Evolutionary conservation across 2,888 invertebrate genomes (phyloP), one percentile per base, ranked within the genome.

Genomic region (Gastrophysa polygoni): DNA sequence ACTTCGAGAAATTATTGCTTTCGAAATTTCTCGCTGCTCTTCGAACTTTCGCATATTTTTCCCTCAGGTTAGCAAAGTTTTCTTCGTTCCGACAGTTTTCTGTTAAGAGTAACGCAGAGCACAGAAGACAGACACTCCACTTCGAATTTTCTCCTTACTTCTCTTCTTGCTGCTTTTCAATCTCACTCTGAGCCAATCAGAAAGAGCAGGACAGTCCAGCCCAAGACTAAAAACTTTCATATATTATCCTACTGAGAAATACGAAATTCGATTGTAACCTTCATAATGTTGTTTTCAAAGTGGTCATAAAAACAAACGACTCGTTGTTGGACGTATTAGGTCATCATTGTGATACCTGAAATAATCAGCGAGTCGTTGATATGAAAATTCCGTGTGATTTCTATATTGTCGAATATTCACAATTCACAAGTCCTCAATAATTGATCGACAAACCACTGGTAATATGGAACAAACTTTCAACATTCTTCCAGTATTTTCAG

Each of bases 141-240:
- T 57, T 62, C 58, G 57, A 58, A 58, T 61, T 67, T 57, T 63
- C 67, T 63, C 60, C 50, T 64, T 64, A 62, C 60, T 64, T 62
- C 56, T 56, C 61, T 14, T 54, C 58, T 52, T 44, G 58, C 55
- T 62, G 64, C 64, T 64, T 64, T 67, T 67, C 64, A 62, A 67
- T 67, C 62, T 67, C 55, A 62, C 64, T 60, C 56, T 51, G 51
- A 52, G 32, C 52, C 51, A 38, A 38, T 43, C 14, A 11, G 43
- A 44, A 28, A 18, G 43, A 54, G 17, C 54, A 44, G 43, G 16
- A 21, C 24, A 8, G 17, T 17, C 4, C 21, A 14, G 14, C 38
- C 38, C n/a, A n/a, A 38, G 38, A 38, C 14, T 2, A 14, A 38
- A 38, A 38, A 38, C n/a, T n/a, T 38, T 7, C 14, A 38, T 14